phyloP scores from a whole-genome alignment of 2,888 invertebrate genomes.

The Drosophila kokeensis region DNA sequence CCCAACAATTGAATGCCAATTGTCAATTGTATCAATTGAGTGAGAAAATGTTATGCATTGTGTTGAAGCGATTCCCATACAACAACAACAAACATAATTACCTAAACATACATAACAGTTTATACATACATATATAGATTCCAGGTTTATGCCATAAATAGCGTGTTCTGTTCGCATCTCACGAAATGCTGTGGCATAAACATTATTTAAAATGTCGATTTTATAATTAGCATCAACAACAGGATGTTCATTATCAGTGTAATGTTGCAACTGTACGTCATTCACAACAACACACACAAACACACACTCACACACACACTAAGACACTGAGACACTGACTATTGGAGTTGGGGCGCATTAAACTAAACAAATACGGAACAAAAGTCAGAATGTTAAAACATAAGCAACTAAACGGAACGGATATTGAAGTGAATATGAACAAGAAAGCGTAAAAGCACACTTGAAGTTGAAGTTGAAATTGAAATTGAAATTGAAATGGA shows the following conservation, averaged over 20 bases:
- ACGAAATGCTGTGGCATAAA: not conserved
- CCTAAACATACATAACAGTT: not conserved
- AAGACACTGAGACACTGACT: constrained; percentile 19
- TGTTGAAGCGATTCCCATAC: constrained; percentile 32
- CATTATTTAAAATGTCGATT: not conserved
- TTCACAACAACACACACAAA: not conserved
- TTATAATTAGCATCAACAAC: not conserved
- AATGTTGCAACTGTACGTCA: constrained; percentile 29
- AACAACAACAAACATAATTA: not conserved
- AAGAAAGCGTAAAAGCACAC: constrained; percentile 13
- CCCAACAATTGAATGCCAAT: not conserved
- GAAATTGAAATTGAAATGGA: not conserved
- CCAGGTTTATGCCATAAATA: not conserved
- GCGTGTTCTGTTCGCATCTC: not conserved
- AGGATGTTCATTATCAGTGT: not conserved
- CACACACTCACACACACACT: constrained; percentile 24
- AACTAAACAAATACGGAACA: constrained; percentile 46
- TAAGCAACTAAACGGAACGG: constrained; percentile 29
- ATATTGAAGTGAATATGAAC: constrained; percentile 34
- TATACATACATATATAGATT: not conserved
- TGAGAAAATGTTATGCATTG: constrained; percentile 26
- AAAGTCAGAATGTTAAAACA: constrained; percentile 25
- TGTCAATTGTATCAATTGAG: constrained; percentile 26
- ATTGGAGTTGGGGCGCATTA: constrained; percentile 84
- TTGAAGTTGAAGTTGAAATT: constrained; percentile 2